A percentile compares a stretch with the other conserved stretches of the same genome.
Conservation (phyloP, 2,888 invertebrate genomes). For the Pimpla rufipes region DNA sequence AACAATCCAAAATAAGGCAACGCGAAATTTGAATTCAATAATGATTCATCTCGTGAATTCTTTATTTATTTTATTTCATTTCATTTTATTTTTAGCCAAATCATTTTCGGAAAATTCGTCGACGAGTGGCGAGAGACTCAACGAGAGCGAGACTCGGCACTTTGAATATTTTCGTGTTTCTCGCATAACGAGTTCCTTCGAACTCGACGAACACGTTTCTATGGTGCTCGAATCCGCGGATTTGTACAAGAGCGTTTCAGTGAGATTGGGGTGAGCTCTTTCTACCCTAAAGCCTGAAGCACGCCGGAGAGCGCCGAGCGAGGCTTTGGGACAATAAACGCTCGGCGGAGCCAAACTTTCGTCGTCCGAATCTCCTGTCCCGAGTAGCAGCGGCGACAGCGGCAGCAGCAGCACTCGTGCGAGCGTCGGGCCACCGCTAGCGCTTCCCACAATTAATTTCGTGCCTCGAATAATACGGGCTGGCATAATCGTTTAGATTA, state of each 20-base stretch:
- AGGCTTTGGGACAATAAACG: conserved; percentile 61
- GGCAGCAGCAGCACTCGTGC: conserved; percentile 33
- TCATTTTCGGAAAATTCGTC: background rate
- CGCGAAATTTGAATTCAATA: background rate
- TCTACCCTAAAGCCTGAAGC: conserved; percentile 49
- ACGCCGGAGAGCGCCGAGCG: conserved; percentile 17
- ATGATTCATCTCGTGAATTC: background rate
- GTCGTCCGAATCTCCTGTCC: conserved; percentile 65
- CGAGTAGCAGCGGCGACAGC: conserved; percentile 13
- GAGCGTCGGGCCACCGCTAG: conserved; percentile 36
- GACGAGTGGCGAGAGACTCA: background rate
- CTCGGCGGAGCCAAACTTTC: conserved; percentile 59
- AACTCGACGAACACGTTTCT: conserved; percentile 59
- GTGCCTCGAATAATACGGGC: conserved; percentile 79
- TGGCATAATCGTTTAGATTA: conserved; percentile 82
- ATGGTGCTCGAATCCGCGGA: conserved; percentile 60
- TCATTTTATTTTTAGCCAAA: background rate
- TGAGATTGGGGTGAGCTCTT: conserved; percentile 58
- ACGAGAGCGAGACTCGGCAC: conserved; percentile 32
- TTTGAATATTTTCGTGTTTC: conserved; percentile 58
- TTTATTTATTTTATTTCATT: too few relatives aligned
- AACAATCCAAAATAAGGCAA: background rate
- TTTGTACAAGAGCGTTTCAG: conserved; percentile 54
- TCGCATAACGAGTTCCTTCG: conserved; percentile 61
- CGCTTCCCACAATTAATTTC: conserved; percentile 79